Conservation (phyloP, 2,888 invertebrate species). For the Falcaria lacertinaria region DNA sequence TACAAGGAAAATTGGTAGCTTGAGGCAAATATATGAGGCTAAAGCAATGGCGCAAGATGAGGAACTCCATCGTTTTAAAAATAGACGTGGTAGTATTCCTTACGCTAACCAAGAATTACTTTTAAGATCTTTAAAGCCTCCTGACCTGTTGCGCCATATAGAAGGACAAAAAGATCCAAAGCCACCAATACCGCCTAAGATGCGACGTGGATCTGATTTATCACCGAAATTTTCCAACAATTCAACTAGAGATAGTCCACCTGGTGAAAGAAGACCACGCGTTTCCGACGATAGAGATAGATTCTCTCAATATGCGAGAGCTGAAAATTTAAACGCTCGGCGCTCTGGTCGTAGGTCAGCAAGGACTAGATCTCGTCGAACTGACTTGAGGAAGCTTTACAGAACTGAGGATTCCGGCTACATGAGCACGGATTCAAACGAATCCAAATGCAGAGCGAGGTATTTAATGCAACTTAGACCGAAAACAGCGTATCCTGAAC, state of each 20-base stretch:
- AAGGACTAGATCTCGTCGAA: constrained; percentile 60
- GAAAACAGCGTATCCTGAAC: constrained; percentile 41
- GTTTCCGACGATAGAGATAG: constrained; percentile 64
- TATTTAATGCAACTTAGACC: constrained; percentile 68
- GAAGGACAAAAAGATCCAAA: constrained; percentile 50
- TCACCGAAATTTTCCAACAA: constrained; percentile 40
- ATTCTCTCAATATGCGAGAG: constrained; percentile 49
- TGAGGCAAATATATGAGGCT: constrained; percentile 89
- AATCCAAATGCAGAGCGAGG: constrained; percentile 74
- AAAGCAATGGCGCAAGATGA: constrained; percentile 71
- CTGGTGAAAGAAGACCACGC: constrained; percentile 49
- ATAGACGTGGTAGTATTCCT: constrained; percentile 59
- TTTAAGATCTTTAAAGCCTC: constrained; percentile 47
- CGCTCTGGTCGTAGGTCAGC: constrained; percentile 63
- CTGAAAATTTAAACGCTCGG: constrained; percentile 55
- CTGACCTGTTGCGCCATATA: constrained; percentile 55
- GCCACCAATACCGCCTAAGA: constrained; percentile 67
- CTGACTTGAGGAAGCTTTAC: constrained; percentile 61
- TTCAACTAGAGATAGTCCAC: constrained; percentile 48
- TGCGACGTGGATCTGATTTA: constrained; percentile 44
- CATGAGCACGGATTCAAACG: constrained; percentile 89
- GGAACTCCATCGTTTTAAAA: constrained; percentile 43
- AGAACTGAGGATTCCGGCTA: constrained; percentile 89
- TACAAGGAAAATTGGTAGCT: constrained; percentile 83
- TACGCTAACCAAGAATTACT: constrained; percentile 51